Evolutionary conservation across 2,888 invertebrate species (phyloP), one percentile per base, ranked within the genome.

Genomic region (Polymixis lichenea): DNA sequence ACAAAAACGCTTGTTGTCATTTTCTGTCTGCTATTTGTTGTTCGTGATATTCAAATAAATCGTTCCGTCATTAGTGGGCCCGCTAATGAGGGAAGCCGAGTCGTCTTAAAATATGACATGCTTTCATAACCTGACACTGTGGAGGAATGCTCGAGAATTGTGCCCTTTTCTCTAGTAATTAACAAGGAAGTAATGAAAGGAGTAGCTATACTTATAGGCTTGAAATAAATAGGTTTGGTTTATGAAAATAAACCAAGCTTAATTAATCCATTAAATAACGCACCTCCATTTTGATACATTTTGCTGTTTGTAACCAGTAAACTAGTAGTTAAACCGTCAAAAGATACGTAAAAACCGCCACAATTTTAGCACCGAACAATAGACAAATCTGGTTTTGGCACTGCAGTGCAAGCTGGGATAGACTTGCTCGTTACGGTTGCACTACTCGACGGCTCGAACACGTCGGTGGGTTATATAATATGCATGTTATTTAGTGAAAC

Each of bases 41-140:
- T 49, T 58, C 19, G 53, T 56, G 70, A 55, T 56, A 75, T 78
- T 86, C 61, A 80, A 85, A 86, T 86, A 83, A 85, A 85, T 83
- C 78, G 82, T 66, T 65, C 19, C 58, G 65, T 83, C 86, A 78
- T 87, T 85, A 85, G 76, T n/a, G 62, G 60, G 53, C 19, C 51
- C 58, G 66, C 84, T 86, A 87, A 86, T 84, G 86, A 87, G 80
- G 53, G 55, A 53, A 79, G 74, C 73, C 65, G 62, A 65, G 68
- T 75, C 76, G 49, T 61, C 69, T 76, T 85, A 65, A 86, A 86
- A 84, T 86, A 85, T 86, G 87, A 83, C 83, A 78, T 82, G 77
- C 77, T 77, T 80, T 77, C 68, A 82, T 68, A 86, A 80, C 61
- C 68, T 71, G 51, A 83, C 78, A 61, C 80, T 49, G 67, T 11